Percentiles rank a stretch among this genome's conserved stretches.
These are phyloP conservation scores for Aphelenchoides bicaudatus DNA, from an alignment of 2,888 invertebrate species.

Conservation along the genomic window DNA sequence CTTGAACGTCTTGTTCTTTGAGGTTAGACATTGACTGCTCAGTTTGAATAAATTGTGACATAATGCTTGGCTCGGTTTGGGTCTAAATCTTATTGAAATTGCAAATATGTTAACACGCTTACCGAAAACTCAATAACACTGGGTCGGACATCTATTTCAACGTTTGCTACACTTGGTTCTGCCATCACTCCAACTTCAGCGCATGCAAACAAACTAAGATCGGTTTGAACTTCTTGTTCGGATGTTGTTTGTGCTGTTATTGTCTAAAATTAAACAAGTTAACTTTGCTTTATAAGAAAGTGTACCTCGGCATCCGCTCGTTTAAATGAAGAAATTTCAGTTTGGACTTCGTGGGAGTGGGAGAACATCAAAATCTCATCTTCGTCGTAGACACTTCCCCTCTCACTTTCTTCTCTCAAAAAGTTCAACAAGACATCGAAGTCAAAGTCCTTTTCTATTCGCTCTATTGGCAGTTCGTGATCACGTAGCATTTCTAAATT, in stretches of 20 bases:
- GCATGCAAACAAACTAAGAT: neutral
- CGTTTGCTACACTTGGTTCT: neutral
- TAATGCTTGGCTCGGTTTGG: neutral
- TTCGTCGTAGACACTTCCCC: constrained; percentile 6
- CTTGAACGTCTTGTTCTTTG: neutral
- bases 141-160: neutral
- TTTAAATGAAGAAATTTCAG: constrained; percentile 1
- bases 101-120: neutral
- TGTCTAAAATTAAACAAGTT: neutral
- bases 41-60: neutral
- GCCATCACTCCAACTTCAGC: constrained; percentile 2
- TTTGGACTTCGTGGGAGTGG: constrained; percentile 2
- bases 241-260: neutral
- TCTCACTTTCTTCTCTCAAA: constrained; percentile 11
- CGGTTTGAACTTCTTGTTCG: constrained; percentile 7
- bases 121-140: neutral
- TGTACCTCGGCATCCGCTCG: constrained; percentile 10
- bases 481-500: too few species aligned
- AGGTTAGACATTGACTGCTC: neutral
- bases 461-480: constrained; percentile 4
- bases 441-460: constrained; percentile 8
- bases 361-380: constrained; percentile 16
- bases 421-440: constrained; percentile 12
- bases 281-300: neutral
- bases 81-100: neutral